Conservation (phyloP, 2,113 vertebrate species). For the Crotophaga sulcirostris region DNA sequence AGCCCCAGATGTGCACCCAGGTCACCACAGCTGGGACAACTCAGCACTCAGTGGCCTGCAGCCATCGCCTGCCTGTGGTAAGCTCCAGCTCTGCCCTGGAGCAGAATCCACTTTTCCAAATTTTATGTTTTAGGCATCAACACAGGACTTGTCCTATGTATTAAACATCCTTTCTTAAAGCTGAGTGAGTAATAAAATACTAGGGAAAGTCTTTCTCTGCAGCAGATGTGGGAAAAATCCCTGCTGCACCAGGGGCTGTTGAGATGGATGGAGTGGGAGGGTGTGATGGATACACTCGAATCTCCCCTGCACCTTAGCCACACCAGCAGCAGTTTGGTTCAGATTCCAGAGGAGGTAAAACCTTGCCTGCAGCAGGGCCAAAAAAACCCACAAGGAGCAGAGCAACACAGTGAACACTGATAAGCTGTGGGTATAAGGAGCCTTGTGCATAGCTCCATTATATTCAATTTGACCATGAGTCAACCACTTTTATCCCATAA, state of each 20-base stretch:
- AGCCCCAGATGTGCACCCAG: fast-evolving
- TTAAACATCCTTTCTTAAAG: background rate
- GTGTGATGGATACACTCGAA: background rate
- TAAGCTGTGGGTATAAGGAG: too few relatives aligned
- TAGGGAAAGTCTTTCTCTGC: background rate
- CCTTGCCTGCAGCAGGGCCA: too few relatives aligned
- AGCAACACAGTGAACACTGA: too few relatives aligned
- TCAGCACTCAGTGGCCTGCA: background rate
- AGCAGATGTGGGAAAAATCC: background rate
- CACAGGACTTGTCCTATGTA: fast-evolving
- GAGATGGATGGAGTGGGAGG: background rate
- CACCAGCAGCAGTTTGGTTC: too few relatives aligned
- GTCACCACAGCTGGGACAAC: background rate
- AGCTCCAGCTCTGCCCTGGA: background rate
- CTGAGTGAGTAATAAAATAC: background rate
- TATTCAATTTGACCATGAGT: too few relatives aligned
- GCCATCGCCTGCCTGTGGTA: background rate
- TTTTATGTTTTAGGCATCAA: background rate
- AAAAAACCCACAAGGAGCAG: too few relatives aligned
- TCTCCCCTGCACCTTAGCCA: too few relatives aligned
- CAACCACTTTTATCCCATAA: too few relatives aligned
- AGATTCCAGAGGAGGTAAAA: too few relatives aligned
- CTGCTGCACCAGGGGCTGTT: background rate
- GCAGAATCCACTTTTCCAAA: background rate
- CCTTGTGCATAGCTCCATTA: too few relatives aligned